Evolutionary conservation across 1,140 invertebrate genomes (phyloP).

Genomic region (Charaxes varanes): DNA sequence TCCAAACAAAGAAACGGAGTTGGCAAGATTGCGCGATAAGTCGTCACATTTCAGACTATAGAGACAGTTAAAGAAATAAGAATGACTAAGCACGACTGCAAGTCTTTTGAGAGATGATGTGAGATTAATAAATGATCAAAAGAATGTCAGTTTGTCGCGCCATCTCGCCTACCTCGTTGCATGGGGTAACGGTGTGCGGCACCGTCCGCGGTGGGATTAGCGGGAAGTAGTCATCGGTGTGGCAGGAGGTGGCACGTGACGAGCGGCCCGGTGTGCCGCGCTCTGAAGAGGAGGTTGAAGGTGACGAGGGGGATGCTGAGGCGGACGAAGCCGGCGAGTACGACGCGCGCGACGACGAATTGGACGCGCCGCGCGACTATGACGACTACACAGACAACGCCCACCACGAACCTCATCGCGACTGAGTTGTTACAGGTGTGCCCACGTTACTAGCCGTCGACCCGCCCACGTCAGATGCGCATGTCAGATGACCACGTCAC

Average conservation of each 20-base stretch:
- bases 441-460: no score
- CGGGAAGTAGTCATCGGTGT: conserved; percentile 29
- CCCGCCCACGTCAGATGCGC: no score
- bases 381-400: conserved; percentile 75
- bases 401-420: conserved; percentile 38
- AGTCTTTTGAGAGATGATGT: no score
- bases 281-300: conserved; percentile 27
- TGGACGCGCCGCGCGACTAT: conserved; percentile 67
- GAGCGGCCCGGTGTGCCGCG: conserved; percentile 35
- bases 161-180: neutral
- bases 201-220: conserved; percentile 12
- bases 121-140: no score
- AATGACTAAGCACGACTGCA: no score
- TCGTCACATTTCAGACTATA: no score
- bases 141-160: neutral
- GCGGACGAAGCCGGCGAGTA: conserved; percentile 65
- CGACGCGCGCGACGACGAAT: conserved; percentile 70
- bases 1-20: no score
- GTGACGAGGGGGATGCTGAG: conserved; percentile 32
- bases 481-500: no score
- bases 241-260: conserved; percentile 44
- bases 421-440: no score
- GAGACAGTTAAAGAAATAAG: no score
- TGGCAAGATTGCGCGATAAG: no score
- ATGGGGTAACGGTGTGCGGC: no score